Conservation (phyloP, 2,113 vertebrate genomes). For the Seriola rivoliana region DNA sequence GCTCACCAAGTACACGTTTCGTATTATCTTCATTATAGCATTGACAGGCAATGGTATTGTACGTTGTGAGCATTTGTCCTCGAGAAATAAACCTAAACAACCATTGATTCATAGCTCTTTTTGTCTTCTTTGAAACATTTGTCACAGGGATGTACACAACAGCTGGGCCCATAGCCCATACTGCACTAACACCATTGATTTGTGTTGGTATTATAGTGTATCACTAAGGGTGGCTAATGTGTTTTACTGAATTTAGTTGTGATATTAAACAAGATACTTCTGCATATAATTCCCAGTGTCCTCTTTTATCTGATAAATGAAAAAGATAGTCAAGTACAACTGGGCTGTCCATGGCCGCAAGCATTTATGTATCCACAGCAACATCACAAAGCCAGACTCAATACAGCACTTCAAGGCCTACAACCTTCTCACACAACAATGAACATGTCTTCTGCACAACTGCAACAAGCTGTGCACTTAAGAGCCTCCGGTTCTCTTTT, state of each 20-base stretch:
- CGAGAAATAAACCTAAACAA: constrained; percentile 1
- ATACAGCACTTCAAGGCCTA: not conserved
- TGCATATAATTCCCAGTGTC: not conserved
- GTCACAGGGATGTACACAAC: not conserved
- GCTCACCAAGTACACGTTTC: constrained; percentile 33
- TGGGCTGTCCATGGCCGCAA: constrained; percentile 22
- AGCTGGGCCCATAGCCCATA: not conserved
- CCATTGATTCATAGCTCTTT: constrained; percentile 1
- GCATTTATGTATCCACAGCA: constrained; percentile 42
- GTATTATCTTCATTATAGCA: not conserved
- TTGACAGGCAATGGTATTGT: not conserved
- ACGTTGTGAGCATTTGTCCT: not conserved
- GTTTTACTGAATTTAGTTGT: not conserved
- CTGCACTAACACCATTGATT: not conserved
- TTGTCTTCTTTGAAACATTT: not conserved
- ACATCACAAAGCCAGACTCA: constrained; percentile 33
- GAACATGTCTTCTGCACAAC: not conserved
- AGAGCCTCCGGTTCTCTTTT: not conserved
- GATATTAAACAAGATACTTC: not conserved
- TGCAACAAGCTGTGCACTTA: not conserved
- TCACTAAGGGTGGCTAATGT: not conserved
- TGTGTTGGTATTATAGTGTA: not conserved
- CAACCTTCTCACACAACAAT: not conserved
- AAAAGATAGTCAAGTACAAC: constrained; percentile 39
- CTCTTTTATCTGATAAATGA: constrained; percentile 27